Conservation (phyloP, 2,113 vertebrate species). For the Puntigrus tetrazona region DNA sequence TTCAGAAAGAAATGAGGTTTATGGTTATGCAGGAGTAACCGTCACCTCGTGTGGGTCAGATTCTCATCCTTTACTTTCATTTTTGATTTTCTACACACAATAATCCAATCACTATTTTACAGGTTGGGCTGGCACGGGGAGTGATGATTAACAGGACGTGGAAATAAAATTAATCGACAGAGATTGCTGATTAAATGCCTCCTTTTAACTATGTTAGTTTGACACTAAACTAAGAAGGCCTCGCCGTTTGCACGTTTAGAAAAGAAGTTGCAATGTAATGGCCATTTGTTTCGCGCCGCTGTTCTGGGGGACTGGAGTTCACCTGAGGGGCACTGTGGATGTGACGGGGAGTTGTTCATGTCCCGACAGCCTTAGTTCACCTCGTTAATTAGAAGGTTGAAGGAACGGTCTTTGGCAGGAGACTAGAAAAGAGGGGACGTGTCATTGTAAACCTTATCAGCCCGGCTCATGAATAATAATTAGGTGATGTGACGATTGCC, state of each 20-base stretch:
- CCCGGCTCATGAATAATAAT: not conserved
- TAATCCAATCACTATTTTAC: not conserved
- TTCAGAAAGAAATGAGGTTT: not conserved
- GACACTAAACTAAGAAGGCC: too few species aligned
- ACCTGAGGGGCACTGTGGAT: not conserved
- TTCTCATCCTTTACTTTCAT: not conserved
- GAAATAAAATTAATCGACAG: not conserved
- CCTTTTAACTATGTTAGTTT: not conserved
- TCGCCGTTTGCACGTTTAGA: too few species aligned
- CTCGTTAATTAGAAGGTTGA: conserved; percentile 1
- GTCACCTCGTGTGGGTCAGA: not conserved
- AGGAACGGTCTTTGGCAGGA: conserved; percentile 13
- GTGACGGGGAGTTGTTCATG: conserved; percentile 11
- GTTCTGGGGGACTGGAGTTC: not conserved
- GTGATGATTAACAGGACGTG: not conserved
- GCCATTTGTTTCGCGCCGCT: too few species aligned
- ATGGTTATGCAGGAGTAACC: not conserved
- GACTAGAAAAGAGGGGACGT: not conserved
- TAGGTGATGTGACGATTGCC: not conserved
- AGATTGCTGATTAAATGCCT: not conserved
- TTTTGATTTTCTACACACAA: not conserved
- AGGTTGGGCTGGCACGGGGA: not conserved
- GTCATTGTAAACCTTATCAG: not conserved
- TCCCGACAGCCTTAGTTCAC: conserved; percentile 1
- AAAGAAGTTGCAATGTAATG: too few species aligned